These are phyloP conservation scores for Bellardia bayeri DNA, from an alignment of 2,888 invertebrate species.

Conservation along the genomic window DNA sequence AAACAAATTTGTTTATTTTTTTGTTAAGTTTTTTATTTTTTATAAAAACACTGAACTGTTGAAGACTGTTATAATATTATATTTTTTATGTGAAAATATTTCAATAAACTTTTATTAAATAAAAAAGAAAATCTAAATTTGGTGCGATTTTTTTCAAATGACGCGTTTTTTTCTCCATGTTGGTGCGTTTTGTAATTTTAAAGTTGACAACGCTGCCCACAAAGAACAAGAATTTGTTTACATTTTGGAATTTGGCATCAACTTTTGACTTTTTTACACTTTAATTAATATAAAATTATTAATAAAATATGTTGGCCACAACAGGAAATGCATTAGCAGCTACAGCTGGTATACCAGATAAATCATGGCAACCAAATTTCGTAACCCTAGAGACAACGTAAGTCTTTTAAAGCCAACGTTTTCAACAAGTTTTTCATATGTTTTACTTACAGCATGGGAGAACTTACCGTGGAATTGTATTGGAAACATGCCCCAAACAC, in stretches of 20 bases:
- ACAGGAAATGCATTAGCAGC: conserved; percentile 74
- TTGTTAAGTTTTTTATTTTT: no score
- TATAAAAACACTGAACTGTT: no score
- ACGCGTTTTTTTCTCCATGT: no score
- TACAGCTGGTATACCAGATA: conserved; percentile 90
- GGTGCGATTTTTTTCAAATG: no score
- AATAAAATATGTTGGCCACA: conserved; percentile 75
- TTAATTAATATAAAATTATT: not conserved
- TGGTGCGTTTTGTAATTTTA: no score
- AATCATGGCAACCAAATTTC: conserved; percentile 94
- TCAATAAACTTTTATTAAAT: no score
- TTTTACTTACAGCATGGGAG: conserved; percentile 91
- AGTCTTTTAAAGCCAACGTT: conserved; percentile 80
- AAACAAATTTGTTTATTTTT: no score
- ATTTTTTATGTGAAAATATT: no score
- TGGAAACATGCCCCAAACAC: conserved; percentile 99
- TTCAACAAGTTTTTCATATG: not conserved
- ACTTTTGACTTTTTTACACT: not conserved
- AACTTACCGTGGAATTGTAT: conserved; percentile 95
- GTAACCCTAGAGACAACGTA: conserved; percentile 94
- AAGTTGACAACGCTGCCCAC: no score
- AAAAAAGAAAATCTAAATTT: no score
- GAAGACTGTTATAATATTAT: no score
- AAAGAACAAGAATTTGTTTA: conserved; percentile 30
- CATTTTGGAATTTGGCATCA: not conserved